Percentiles rank a stretch among this genome's conserved stretches.
These are phyloP conservation scores for Papilio elwesi DNA, from an alignment of 2,888 invertebrate species.

Conservation along the genomic window DNA sequence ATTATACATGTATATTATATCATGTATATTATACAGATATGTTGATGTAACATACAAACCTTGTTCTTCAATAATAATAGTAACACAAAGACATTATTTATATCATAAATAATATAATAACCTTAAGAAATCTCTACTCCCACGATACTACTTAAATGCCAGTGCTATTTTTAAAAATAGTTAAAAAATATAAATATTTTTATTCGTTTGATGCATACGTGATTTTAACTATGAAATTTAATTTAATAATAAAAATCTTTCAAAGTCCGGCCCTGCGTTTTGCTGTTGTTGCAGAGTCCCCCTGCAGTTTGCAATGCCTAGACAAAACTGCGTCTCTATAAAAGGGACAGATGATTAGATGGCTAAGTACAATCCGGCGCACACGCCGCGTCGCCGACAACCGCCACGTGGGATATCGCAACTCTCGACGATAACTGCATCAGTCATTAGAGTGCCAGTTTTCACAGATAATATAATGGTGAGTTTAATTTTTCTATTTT, in stretches of 20 bases:
- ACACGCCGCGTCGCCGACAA: conserved; percentile 67
- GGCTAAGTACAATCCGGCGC: conserved; percentile 77
- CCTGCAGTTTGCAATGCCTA: conserved; percentile 75
- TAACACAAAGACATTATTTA: background rate
- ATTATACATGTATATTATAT: background rate
- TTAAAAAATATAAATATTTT: too few relatives aligned
- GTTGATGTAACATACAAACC: background rate
- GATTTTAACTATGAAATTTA: background rate
- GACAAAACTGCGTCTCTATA: conserved; percentile 82
- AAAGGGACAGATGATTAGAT: conserved; percentile 81
- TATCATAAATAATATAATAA: conserved; percentile 20
- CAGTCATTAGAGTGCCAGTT: conserved; percentile 42
- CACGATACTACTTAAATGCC: background rate
- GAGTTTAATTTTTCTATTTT: conserved; percentile 49
- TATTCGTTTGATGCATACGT: too few relatives aligned
- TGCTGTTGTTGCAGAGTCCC: conserved; percentile 74
- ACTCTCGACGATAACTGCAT: conserved; percentile 50
- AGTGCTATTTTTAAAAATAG: background rate
- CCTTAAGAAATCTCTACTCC: conserved; percentile 17
- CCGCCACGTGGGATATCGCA: conserved; percentile 69
- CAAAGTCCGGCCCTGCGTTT: conserved; percentile 67
- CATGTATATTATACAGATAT: background rate
- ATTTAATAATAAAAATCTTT: conserved; percentile 13
- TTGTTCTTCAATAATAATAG: background rate
- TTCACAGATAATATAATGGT: conserved; percentile 58